phyloP scores from a whole-genome alignment of 2,888 invertebrate species.

The Lasioglossum marginatum region DNA sequence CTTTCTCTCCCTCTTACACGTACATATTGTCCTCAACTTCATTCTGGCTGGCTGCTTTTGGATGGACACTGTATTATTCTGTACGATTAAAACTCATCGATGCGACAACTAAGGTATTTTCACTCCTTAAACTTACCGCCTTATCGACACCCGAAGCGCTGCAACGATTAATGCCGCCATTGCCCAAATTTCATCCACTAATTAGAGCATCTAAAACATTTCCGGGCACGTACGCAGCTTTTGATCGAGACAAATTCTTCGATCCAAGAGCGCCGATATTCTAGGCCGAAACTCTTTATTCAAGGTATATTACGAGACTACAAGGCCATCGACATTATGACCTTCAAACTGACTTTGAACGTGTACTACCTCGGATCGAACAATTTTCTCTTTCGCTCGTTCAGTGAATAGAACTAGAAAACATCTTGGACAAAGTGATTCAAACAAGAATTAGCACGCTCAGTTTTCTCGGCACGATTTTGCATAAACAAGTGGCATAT shows the following conservation, averaged over 20 bases:
- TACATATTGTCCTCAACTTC: constrained; percentile 57
- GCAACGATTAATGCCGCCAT: neutral
- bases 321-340: neutral
- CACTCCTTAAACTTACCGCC: constrained; percentile 36
- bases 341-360: neutral
- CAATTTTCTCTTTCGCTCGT: neutral
- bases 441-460: neutral
- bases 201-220: neutral
- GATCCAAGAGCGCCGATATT: neutral
- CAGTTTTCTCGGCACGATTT: neutral
- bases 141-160: neutral
- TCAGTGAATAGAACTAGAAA: neutral
- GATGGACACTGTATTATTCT: constrained; percentile 74
- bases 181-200: neutral
- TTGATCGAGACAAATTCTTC: neutral
- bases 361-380: neutral
- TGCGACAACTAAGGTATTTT: constrained; percentile 50
- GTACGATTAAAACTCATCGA: constrained; percentile 55
- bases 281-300: neutral
- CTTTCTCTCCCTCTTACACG: constrained; percentile 34
- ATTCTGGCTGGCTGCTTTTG: constrained; percentile 72
- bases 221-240: neutral
- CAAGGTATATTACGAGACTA: too few species aligned
- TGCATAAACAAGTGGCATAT: neutral
- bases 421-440: neutral